Evolutionary conservation across 2,113 vertebrate species (phyloP), one percentile per base, ranked within the genome.

Genomic region (Potamarius usumacintae): DNA sequence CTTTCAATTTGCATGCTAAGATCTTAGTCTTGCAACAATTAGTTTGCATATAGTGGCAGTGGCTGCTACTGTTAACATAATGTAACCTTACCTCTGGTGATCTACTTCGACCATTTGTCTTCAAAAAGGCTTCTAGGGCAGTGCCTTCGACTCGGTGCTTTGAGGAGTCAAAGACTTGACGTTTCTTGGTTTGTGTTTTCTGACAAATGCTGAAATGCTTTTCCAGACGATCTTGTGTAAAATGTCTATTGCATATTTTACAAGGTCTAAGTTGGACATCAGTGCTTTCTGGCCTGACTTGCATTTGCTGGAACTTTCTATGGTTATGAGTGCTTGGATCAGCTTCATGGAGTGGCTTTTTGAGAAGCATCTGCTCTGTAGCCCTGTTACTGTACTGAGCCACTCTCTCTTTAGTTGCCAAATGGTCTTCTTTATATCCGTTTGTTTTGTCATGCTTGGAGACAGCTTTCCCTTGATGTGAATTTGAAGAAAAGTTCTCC

Each of bases 81-180:
- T 62, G 1, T 65, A 57, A 60, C 10, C 58, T 74, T 96, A 97
- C 97, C 95, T 96, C 94, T 48, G 93, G 91, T 80, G 52, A 52
- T 77, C 85, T 90, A 30, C 86, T 85, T 63, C 88, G 91, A 63
- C 69, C 83, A 27, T 96, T 96, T 87, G 76, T 89, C 89, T 94
- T 95, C 89, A 94, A 92, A 89, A 92, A 97, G 34, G 94, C 83
- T 87, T 97, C 96, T 53, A 96, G 57, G 7, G 94, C 94, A 0
- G 97, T 96, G 88, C 96, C 97, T 79, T 94, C 97, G 63, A 92
- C 94, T 87, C 97, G 95, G 82, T 95, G 91, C 74, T 83, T 90
- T 1, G 90, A 96, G 11, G 95, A 96, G 90, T 97, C 95, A 85
- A 96, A 98, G 55, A 95, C 94, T 91, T 95, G 95, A 78, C 96